phyloP scores from a whole-genome alignment of 2,113 vertebrate species.

The Tricholaema leucomelas region DNA sequence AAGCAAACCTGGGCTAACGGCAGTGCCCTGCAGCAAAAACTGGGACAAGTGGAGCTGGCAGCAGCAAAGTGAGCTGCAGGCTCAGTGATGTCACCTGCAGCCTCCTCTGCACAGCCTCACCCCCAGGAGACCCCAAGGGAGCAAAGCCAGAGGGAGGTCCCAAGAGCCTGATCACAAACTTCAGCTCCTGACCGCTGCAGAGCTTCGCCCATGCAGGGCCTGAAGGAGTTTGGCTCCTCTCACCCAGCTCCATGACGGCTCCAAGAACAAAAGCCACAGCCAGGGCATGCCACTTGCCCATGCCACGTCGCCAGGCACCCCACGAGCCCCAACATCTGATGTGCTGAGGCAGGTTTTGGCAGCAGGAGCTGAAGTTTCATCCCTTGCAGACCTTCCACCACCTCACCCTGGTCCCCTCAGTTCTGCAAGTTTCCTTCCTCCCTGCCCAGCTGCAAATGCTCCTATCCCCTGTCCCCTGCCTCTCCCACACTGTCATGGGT shows the following conservation, averaged over 20 bases:
- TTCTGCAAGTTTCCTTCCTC: not conserved
- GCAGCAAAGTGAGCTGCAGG: not conserved
- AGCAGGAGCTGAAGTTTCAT: not conserved
- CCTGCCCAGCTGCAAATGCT: accelerated
- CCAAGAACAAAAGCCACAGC: not conserved
- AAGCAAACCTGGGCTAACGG: not conserved
- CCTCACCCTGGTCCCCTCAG: too few relatives aligned
- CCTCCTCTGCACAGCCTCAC: not conserved
- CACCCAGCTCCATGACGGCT: not conserved
- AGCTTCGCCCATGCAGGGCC: too few relatives aligned
- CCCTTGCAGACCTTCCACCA: not conserved
- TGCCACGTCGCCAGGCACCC: not conserved
- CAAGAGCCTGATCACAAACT: not conserved
- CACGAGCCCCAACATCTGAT: not conserved
- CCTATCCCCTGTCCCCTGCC: accelerated
- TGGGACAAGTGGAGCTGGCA: not conserved
- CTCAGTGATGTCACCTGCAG: not conserved
- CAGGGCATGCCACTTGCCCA: not conserved
- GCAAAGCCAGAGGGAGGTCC: not conserved
- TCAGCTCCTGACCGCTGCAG: not conserved
- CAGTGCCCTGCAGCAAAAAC: not conserved
- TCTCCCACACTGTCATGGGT: accelerated
- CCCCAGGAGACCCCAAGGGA: accelerated
- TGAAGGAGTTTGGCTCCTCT: not conserved
- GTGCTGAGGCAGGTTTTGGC: accelerated